Conservation (phyloP, 2,797 vertebrate genomes). For the Margarornis squamiger region DNA sequence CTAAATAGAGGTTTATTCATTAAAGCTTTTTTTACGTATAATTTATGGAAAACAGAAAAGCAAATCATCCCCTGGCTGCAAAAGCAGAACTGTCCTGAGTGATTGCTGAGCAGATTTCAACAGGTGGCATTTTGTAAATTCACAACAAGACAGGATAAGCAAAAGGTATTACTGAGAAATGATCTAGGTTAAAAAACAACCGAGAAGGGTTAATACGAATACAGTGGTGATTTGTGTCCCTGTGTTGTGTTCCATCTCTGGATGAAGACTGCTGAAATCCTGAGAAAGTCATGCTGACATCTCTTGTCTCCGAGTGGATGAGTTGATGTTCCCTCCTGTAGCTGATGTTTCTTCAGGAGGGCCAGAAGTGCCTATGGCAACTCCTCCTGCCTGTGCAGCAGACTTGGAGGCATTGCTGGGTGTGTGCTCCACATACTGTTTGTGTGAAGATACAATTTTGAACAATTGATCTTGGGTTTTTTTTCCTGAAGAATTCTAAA, state of each 20-base stretch:
- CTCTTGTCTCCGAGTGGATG: neutral
- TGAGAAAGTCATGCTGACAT: neutral
- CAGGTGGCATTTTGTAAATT: neutral
- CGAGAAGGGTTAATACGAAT: neutral
- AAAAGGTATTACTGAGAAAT: neutral
- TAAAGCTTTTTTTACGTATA: neutral
- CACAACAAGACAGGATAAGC: neutral
- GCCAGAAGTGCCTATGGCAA: neutral
- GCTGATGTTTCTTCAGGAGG: neutral
- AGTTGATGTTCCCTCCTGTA: neutral
- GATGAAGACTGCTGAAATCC: neutral
- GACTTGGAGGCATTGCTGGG: neutral
- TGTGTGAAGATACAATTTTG: neutral
- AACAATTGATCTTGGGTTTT: neutral
- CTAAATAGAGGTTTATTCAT: neutral
- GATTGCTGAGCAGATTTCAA: neutral
- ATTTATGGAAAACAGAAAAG: neutral
- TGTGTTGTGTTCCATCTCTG: neutral
- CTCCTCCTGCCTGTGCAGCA: neutral
- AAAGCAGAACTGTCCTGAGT: neutral
- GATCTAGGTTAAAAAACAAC: neutral
- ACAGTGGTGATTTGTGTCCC: accelerated
- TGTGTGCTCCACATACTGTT: neutral
- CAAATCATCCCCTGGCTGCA: neutral
- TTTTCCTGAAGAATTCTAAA: neutral